Base-by-base conservation (phyloP, 2,113 vertebrate species). In the Psilopogon haemacephalus region DNA sequence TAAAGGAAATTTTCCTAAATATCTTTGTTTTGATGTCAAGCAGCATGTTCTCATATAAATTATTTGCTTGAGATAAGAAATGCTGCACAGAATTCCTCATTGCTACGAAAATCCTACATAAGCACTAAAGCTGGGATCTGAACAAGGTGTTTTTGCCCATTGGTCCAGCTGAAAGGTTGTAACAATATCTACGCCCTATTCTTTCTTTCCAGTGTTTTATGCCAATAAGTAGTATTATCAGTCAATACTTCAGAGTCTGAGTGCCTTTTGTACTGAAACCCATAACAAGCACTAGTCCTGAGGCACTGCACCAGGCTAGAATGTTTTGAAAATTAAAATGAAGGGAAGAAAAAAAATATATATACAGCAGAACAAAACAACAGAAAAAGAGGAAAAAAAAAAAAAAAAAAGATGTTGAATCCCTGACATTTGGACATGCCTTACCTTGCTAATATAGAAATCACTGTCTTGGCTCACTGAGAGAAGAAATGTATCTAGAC, bases 371-470 rank as follows among this genome's bases (percentile, higher is more conserved):
- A 59, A 16, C 60, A 56, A 6, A 67, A 28, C 5, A 44, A n/a
- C 23, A 72, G 6, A 16, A 26, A 24, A 65, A 16, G 1, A 5
- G n/a, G n/a, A 5, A 15, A 44, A 60, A 48, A 54, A 58, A 1
- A 6, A 37, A 5, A 16, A 38, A 60, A 55, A 59, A 63, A 1
- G 8, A 42, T 2, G 2, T 7, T 73, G 27, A 88, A 54, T 73
- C 73, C 30, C 30, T 68, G 23, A 3, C 12, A 68, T 84, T 87
- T 6, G 1, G n/a, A 58, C 6, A 65, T 0, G 0, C 1, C 62
- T 91, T 30, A 30, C 4, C 12, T 27, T 69, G 30, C 23, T 75
- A 8, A 5, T 32, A 68, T 2, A 71, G 32, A 70, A 81, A 64
- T 32, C 42, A 28, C 18, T 9, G 12, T 62, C 37, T 55, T 59